Evolutionary conservation across 2,113 vertebrate species (phyloP).

Genomic region (Accipiter cooperii): DNA sequence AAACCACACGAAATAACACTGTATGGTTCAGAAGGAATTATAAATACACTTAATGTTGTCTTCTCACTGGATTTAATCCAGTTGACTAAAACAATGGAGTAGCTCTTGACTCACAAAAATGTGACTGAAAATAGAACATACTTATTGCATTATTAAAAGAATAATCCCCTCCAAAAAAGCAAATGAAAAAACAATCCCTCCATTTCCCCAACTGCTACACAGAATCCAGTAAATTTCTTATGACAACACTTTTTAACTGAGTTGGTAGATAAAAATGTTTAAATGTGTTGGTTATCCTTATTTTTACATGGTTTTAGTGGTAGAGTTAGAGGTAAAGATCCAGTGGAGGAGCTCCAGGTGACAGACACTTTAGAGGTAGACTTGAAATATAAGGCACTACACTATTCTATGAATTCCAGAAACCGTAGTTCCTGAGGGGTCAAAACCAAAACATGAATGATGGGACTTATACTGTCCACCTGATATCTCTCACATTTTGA

Average conservation of each 20-base stretch:
- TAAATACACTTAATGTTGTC: neutral
- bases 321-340: neutral
- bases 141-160: neutral
- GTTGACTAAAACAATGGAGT: neutral
- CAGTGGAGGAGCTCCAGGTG: neutral
- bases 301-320: neutral
- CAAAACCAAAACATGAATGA: neutral
- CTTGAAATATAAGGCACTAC: neutral
- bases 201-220: neutral
- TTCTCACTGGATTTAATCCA: neutral
- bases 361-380: neutral
- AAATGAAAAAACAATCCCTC: neutral
- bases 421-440: neutral
- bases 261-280: neutral
- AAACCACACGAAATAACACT: neutral
- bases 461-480: neutral
- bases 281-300: neutral
- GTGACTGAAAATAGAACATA: neutral
- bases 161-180: neutral
- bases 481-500: conserved; percentile 36
- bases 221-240: neutral
- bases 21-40: neutral
- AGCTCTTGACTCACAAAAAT: neutral
- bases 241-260: neutral
- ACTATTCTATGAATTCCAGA: conserved; percentile 6